These are phyloP conservation scores for Drosophila tanythrix DNA, from an alignment of 2,888 invertebrate species.

Conservation along the genomic window DNA sequence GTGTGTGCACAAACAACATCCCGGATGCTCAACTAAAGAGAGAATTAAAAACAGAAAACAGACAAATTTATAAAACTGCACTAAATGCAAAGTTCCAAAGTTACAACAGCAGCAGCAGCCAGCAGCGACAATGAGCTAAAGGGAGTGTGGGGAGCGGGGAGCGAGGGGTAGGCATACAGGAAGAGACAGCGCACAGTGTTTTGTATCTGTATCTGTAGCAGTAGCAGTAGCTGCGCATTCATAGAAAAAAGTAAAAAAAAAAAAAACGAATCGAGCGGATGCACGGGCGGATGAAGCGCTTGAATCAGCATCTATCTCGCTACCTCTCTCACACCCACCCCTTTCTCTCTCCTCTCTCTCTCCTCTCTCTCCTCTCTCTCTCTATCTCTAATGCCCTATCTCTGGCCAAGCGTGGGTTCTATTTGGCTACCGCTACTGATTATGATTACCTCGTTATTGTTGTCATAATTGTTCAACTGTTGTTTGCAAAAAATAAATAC, in stretches of 20 bases:
- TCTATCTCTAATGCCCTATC: conserved; percentile 11
- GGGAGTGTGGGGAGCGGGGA: conserved; percentile 37
- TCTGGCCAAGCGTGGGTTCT: conserved; percentile 34
- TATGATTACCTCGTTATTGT: conserved; percentile 61
- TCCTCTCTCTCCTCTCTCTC: conserved; percentile 1
- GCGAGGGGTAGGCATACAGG: conserved; percentile 39
- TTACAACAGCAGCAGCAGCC: conserved; percentile 50
- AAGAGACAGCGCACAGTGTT: conserved; percentile 33
- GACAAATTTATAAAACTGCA: conserved; percentile 68
- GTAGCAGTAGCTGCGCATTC: conserved; percentile 60
- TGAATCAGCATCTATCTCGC: conserved; percentile 59
- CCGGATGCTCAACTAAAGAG: conserved; percentile 70
- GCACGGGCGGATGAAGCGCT: conserved; percentile 80
- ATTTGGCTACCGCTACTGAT: conserved; percentile 73
- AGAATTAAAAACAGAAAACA: conserved; percentile 55
- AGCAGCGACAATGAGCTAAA: conserved; percentile 60
- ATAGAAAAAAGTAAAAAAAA: conserved; percentile 55
- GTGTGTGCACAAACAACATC: conserved; percentile 66
- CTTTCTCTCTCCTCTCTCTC: not conserved
- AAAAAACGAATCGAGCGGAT: conserved; percentile 66
- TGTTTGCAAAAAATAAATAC: conserved; percentile 39
- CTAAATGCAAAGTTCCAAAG: conserved; percentile 78
- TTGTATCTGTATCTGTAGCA: conserved; percentile 32
- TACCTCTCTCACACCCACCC: conserved; percentile 17
- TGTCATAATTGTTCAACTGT: conserved; percentile 69